Evolutionary conservation across 1,140 invertebrate genomes (phyloP), one percentile per base, ranked within the genome.

Genomic region (Conus ventricosus): DNA sequence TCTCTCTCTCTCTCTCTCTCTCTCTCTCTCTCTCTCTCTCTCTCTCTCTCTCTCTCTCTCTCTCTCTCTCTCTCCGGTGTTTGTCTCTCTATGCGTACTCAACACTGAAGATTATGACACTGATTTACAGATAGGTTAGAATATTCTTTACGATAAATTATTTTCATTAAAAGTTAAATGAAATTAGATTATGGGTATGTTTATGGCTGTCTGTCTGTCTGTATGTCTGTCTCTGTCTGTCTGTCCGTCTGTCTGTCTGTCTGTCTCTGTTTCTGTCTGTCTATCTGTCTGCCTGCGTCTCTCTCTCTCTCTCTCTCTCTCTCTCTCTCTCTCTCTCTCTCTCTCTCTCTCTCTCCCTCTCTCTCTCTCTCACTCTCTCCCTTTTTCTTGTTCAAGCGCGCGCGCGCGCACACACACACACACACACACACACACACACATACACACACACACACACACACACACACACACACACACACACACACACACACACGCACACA

Each of bases 11-110:
- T 81, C 39, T 81, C 39, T 81, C 39, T 81, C 80, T 81, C 80
- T 81, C 39, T 81, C 80, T 81, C 80, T 81, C 39, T 81, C 80
- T 53, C 39, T 81, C 27, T 84, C 71, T 81, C 80, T 81, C 27
- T 81, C 80, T 53, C 80, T 51, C 53, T 81, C 1, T 81, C 39
- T 81, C 39, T 81, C 80, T 81, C 80, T 81, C 39, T 81, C 80
- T 53, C 39, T 81, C 27, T 84, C 71, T 81, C 80, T 81, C 27
- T 81, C 80, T 53, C 80, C 27, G 15, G 6, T 81, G 6, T 81
- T 10, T 81, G 6, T 51, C 53, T 81, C 1, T 81, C 39, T 1
- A 3, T 39, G 39, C 39, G 39, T 39, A 39, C 39, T 39, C 39
- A 39, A 39, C 0, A 39, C 39, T 39, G 39, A 39, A 39, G 39